Evolutionary conservation across 1,140 invertebrate species (phyloP).

Genomic region (Drosophila auraria): DNA sequence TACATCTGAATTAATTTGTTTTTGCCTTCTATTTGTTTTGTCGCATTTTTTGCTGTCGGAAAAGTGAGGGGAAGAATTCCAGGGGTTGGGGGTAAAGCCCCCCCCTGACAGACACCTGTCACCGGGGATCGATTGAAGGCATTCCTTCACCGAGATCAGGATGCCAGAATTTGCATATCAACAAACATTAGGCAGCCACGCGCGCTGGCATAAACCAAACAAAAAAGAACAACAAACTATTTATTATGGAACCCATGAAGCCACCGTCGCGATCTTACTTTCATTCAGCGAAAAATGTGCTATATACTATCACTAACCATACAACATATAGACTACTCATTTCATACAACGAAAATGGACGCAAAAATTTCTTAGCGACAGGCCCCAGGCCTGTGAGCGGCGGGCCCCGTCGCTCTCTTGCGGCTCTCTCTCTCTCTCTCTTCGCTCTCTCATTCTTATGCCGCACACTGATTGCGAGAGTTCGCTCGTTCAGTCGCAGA

Average conservation of each 20-base stretch:
- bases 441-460: too few species aligned
- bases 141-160: slow-evolving; percentile 42
- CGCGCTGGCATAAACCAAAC: slow-evolving; percentile 21
- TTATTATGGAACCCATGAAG: slow-evolving; percentile 35
- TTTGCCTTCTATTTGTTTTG: slow-evolving; percentile 12
- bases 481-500: too few species aligned
- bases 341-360: too few species aligned
- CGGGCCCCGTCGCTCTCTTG: too few species aligned
- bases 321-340: too few species aligned
- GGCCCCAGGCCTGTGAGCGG: too few species aligned
- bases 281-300: slow-evolving; percentile 67
- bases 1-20: slow-evolving; percentile 50
- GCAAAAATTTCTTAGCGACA: too few species aligned
- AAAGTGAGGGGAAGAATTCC: not conserved
- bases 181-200: slow-evolving; percentile 42
- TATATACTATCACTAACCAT: slow-evolving; percentile 46
- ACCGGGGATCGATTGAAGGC: slow-evolving; percentile 2
- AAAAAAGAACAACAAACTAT: slow-evolving; percentile 19
- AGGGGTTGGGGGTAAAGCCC: not conserved
- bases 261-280: slow-evolving; percentile 52
- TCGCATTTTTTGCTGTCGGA: slow-evolving; percentile 29
- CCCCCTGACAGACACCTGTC: slow-evolving; percentile 56
- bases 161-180: slow-evolving; percentile 28
- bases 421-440: too few species aligned
- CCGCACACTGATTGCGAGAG: too few species aligned